Evolutionary conservation across 2,888 invertebrate species (phyloP).

Genomic region (Nomada goodeniana): DNA sequence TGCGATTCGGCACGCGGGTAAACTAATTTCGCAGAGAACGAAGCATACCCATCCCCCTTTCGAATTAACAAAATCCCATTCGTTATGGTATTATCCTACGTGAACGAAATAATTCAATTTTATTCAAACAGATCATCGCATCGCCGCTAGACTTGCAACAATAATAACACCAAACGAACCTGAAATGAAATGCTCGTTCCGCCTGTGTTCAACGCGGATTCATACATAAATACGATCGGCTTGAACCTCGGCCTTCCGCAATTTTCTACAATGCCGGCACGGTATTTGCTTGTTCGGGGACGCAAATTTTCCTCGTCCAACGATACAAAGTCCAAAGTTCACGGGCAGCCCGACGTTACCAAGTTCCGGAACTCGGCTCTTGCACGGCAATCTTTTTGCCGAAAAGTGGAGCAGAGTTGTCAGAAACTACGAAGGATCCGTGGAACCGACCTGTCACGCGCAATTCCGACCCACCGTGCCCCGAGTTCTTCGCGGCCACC

Average conservation of each 20-base stretch:
- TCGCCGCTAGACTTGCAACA: background rate
- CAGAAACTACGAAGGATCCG: constrained; percentile 9
- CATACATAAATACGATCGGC: no score
- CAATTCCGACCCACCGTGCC: constrained; percentile 69
- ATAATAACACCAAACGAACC: background rate
- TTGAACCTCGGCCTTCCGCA: no score
- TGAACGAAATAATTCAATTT: background rate
- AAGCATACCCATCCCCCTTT: background rate
- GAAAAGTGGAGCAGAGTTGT: background rate
- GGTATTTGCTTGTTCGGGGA: no score
- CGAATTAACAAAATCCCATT: background rate
- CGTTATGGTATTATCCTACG: background rate
- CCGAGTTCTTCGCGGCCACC: constrained; percentile 63
- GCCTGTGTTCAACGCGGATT: no score
- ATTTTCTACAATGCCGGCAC: no score
- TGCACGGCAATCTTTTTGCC: background rate
- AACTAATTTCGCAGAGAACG: background rate
- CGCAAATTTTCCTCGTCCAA: background rate
- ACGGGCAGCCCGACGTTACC: background rate
- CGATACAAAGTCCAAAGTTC: background rate
- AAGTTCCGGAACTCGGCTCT: background rate
- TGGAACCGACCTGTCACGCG: constrained; percentile 20
- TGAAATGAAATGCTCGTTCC: background rate
- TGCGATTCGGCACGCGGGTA: background rate
- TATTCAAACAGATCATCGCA: background rate